These are phyloP conservation scores for Malthinus seriepunctatus DNA, from an alignment of 2,888 invertebrate species.

Conservation along the genomic window DNA sequence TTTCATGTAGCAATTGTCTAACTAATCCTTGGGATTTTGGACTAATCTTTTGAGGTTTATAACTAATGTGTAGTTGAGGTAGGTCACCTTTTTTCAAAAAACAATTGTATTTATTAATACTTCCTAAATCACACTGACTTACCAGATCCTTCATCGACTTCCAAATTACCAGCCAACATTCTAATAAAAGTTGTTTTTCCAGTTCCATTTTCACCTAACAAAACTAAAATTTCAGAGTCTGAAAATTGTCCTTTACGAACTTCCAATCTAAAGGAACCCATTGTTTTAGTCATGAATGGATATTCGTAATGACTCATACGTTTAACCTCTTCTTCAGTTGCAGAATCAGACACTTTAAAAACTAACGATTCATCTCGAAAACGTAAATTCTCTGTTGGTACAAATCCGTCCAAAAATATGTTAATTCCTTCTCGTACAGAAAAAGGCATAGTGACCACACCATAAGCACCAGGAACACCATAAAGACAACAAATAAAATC, in stretches of 20 bases:
- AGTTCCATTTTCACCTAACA: conserved; percentile 97
- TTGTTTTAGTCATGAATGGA: conserved; percentile 86
- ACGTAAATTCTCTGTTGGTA: conserved; percentile 98
- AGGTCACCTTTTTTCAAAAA: conserved; percentile 60
- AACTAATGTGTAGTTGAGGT: conserved; percentile 95
- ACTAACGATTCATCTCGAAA: conserved; percentile 96
- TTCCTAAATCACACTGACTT: conserved; percentile 22
- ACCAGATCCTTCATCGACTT: conserved; percentile 82
- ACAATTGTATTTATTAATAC: not conserved
- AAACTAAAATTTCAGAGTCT: conserved; percentile 97
- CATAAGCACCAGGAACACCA: conserved; percentile 98
- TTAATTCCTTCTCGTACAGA: conserved; percentile 99
- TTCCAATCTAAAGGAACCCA: conserved; percentile 76
- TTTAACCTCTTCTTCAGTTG: conserved; percentile 96
- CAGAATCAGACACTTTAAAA: conserved; percentile 98
- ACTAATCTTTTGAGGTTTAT: conserved; percentile 99
- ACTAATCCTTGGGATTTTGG: conserved; percentile 96
- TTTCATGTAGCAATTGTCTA: conserved; percentile 89
- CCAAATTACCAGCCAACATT: conserved; percentile 95
- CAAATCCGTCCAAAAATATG: conserved; percentile 98
- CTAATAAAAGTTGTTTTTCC: conserved; percentile 99
- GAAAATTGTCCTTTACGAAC: conserved; percentile 94
- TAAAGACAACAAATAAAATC: conserved; percentile 99
- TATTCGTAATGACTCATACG: conserved; percentile 96
- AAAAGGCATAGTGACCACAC: conserved; percentile 99